Evolutionary conservation across 2,888 invertebrate genomes (phyloP), one percentile per base, ranked within the genome.

Genomic region (Metellina segmentata): DNA sequence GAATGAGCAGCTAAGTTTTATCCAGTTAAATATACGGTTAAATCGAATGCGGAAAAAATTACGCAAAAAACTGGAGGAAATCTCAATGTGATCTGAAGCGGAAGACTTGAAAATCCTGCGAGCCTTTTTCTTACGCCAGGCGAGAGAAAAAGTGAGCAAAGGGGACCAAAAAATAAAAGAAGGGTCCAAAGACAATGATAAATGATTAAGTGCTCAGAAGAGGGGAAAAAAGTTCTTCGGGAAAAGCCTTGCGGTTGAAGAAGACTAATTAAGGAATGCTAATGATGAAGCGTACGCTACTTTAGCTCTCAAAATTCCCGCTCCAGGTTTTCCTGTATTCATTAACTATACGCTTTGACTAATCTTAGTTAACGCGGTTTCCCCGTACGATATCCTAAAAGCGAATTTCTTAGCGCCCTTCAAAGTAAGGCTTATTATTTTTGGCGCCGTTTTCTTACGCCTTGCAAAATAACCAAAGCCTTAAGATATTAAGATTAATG

Each of bases 401-500:
- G 69, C 61, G 61, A 70, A 79, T 79, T 79, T 86, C 86, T 79
- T 72, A 83, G 74, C 85, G 75, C 85, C 85, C 74, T 85, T 53
- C 16, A 48, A 85, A 48, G 34, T 34, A 34, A 85, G 34, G 51
- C 16, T 85, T 85, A 75, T 61, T 52, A 16, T 9, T 61, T 61
- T 61, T 61, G 11, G 16, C 70, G 69, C 20, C 48, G 48, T 81
- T 81, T 81, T 61, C 74, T 53, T 74, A 19, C 51, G 72, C 75
- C 81, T 75, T 81, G 75, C 61, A 69, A 70, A 81, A 52, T 74
- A 88, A 81, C 61, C 81, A 75, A 75, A 81, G 74, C 69, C 75
- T 74, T 81, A 88, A 81, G 81, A 69, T 88, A 88, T 88, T 69
- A 81, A 88, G 88, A 88, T 88, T 81, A 88, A 88, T 88, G 88